Evolutionary conservation across 1,140 invertebrate genomes (phyloP).

Genomic region (Drosophila nigrodunni): DNA sequence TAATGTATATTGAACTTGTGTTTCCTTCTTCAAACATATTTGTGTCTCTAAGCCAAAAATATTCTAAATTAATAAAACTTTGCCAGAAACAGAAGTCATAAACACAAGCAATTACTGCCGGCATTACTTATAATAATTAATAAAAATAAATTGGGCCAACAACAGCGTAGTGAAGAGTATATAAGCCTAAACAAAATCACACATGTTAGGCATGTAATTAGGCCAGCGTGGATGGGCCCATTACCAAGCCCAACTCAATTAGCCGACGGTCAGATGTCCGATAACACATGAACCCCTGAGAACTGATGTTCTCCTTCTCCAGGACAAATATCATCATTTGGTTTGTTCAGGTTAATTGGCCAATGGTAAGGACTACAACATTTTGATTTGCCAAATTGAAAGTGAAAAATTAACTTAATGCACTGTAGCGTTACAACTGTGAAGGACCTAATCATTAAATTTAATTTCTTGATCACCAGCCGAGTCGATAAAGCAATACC

Average conservation of each 20-base stretch:
- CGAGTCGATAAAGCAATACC: too few species aligned
- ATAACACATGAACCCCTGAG: constrained; percentile 18
- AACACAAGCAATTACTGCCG: constrained; percentile 51
- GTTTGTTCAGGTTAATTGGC: constrained; percentile 9
- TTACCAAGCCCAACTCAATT: constrained; percentile 24
- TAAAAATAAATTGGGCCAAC: constrained; percentile 56
- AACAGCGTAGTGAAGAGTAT: constrained; percentile 30
- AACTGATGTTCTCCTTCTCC: neutral
- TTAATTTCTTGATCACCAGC: too few species aligned
- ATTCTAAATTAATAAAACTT: constrained; percentile 41
- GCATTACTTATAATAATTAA: constrained; percentile 65
- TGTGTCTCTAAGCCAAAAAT: too few species aligned
- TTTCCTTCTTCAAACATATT: too few species aligned
- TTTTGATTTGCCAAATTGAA: neutral
- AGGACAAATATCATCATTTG: neutral
- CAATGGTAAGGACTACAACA: neutral
- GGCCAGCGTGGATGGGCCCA: constrained; percentile 28
- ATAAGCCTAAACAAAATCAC: constrained; percentile 46
- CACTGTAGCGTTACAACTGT: neutral
- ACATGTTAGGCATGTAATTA: constrained; percentile 53
- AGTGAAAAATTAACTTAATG: neutral
- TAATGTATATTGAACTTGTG: too few species aligned
- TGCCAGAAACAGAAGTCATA: constrained; percentile 29
- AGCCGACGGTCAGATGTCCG: constrained; percentile 2
- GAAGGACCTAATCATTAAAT: too few species aligned